Evolutionary conservation across 2,888 invertebrate genomes (phyloP).

Genomic region (Oscheius sp.): DNA sequence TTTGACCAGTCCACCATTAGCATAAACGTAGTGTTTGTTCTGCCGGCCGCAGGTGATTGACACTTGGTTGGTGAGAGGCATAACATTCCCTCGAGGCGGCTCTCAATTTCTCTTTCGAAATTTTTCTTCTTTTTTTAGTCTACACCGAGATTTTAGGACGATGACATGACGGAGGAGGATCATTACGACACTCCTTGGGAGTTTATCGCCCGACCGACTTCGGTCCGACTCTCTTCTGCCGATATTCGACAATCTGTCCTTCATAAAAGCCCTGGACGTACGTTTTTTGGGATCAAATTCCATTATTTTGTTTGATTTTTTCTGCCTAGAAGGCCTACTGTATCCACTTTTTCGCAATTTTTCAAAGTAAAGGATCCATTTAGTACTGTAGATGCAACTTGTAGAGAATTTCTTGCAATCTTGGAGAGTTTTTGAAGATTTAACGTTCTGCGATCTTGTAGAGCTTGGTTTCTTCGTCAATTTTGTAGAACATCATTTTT

Average conservation of each 20-base stretch:
- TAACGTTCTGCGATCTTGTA: no score
- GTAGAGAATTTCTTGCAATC: neutral
- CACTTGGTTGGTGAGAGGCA: neutral
- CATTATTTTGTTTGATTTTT: no score
- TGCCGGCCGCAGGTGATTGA: constrained; percentile 25
- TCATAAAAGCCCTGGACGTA: constrained; percentile 9
- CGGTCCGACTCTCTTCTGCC: constrained; percentile 41
- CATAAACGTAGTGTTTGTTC: constrained; percentile 11
- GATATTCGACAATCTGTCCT: constrained; percentile 32
- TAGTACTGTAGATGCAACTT: no score
- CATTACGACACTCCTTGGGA: constrained; percentile 69
- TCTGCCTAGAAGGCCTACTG: no score
- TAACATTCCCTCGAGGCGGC: neutral
- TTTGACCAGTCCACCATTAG: constrained; percentile 6
- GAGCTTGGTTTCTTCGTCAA: no score
- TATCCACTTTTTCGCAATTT: no score
- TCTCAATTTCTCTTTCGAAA: neutral
- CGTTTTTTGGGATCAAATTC: no score
- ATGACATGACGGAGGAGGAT: constrained; percentile 47
- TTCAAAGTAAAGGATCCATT: no score
- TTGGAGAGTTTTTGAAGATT: no score
- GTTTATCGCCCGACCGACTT: constrained; percentile 57
- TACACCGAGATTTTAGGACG: neutral
- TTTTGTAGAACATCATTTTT: no score
- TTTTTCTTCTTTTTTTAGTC: neutral